Percentiles rank a stretch among this genome's conserved stretches.
These are phyloP conservation scores for Cyanoderma ruficeps DNA, from an alignment of 2,113 vertebrate genomes.

Conservation along the genomic window DNA sequence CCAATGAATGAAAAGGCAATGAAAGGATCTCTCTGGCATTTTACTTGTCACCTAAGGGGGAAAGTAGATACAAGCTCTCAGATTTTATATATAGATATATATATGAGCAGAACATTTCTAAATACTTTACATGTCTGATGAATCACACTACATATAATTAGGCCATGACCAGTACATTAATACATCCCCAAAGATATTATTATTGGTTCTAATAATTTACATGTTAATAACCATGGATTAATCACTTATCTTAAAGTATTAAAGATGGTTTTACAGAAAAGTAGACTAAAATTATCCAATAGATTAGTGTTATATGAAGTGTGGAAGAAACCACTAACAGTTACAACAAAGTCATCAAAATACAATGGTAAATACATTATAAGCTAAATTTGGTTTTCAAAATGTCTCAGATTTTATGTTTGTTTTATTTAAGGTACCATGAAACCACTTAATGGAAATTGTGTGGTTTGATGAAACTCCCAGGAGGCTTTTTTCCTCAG, in stretches of 20 bases:
- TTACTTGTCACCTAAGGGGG: accelerated
- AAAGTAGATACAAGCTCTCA: background rate
- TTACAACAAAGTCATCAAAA: background rate
- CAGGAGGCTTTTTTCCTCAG: background rate
- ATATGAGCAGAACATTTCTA: background rate
- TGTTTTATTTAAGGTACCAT: background rate
- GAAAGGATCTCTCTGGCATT: background rate
- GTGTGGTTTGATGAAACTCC: background rate
- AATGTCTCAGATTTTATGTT: background rate
- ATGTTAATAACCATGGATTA: background rate
- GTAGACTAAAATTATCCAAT: background rate
- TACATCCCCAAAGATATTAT: background rate
- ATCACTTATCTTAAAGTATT: background rate
- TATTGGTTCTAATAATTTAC: background rate
- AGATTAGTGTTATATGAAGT: background rate
- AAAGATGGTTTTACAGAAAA: background rate
- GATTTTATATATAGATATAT: background rate
- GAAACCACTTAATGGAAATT: background rate
- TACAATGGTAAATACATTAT: background rate
- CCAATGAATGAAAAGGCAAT: background rate
- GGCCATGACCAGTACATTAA: background rate
- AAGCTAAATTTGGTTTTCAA: background rate
- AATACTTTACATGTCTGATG: background rate
- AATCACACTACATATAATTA: background rate
- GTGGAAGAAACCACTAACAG: background rate